These are phyloP conservation scores for Julus scanicus DNA, from an alignment of 2,888 invertebrate species.

Conservation along the genomic window DNA sequence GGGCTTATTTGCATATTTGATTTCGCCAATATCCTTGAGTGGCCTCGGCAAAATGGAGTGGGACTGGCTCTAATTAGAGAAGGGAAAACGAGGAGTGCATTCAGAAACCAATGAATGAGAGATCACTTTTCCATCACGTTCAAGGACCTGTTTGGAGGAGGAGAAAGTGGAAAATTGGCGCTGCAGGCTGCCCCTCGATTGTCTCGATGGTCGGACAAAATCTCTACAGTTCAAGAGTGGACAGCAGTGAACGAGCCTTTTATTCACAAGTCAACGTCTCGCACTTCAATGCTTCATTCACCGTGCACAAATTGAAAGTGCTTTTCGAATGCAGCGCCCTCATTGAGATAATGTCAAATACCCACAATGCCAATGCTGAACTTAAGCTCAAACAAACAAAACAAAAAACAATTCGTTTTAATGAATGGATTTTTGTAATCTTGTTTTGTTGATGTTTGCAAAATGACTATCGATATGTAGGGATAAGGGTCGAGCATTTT, in stretches of 20 bases:
- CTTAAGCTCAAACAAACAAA: not conserved
- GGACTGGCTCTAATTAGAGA: constrained; percentile 34
- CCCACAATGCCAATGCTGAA: not conserved
- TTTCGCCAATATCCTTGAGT: constrained; percentile 39
- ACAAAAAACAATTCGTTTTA: too few relatives aligned
- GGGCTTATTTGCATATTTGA: constrained; percentile 40
- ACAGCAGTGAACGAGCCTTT: constrained; percentile 2
- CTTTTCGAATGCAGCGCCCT: not conserved
- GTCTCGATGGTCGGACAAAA: constrained; percentile 29
- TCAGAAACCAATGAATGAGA: constrained; percentile 43
- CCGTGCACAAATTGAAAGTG: not conserved
- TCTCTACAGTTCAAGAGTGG: constrained; percentile 43
- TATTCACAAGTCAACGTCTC: not conserved
- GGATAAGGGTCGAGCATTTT: too few relatives aligned
- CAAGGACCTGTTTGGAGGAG: not conserved
- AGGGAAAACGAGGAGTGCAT: not conserved
- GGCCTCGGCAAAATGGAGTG: not conserved
- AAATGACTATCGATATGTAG: too few relatives aligned
- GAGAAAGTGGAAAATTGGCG: not conserved
- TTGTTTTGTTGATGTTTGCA: too few relatives aligned
- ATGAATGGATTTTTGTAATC: too few relatives aligned
- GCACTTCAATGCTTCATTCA: not conserved
- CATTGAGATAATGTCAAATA: not conserved
- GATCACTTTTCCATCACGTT: constrained; percentile 43
- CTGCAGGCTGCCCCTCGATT: constrained; percentile 21